Base-by-base conservation (phyloP, 35 echinoderm and acorn worm genomes). In the Stichopus chloronotus region DNA sequence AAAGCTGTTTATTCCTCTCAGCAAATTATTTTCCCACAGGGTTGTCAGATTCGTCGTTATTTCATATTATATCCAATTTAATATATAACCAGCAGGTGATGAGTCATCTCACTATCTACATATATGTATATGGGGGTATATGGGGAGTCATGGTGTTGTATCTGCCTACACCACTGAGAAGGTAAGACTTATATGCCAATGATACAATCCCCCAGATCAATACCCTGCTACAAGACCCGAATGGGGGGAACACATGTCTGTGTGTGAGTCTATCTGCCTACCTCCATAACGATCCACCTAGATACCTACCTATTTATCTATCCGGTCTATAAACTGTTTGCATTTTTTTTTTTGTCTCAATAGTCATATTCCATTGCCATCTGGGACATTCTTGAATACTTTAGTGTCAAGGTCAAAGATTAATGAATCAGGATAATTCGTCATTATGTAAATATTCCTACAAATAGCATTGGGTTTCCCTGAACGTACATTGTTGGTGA, bases 221-320 rank as follows among this genome's bases (percentile, higher is more conserved):
- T 68, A 68, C 63, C 63, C 8, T 68, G 8, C 63, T 68, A 68
- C 63, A 68, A 68, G 63, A 68, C 63, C 63, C 63, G 63, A 68
- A 68, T 68, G 17, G 63, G 63, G 63, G 63, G 17, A 9, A 8
- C 8, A 8, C 8, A 9, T n/a, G n/a, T n/a, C n/a, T n/a, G n/a
- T n/a, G n/a, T n/a, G 63, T 68, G 8, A 9, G 63, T 68, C 63
- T 68, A 17, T 68, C 63, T 68, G 63, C 63, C 63, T 68, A 68
- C 63, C 63, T 68, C 63, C 63, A 68, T 68, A 68, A 68, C 63
- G 63, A 68, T 68, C 63, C 63, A 68, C 63, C 63, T 68, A 68
- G 63, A 68, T 68, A 68, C 63, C 63, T 68, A 68, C 63, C 63
- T 68, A 68, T n/a, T n/a, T n/a, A n/a, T 68, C 63, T 68, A 17